Conservation (phyloP, 2,888 invertebrate genomes). For the Tetragnatha montana region DNA sequence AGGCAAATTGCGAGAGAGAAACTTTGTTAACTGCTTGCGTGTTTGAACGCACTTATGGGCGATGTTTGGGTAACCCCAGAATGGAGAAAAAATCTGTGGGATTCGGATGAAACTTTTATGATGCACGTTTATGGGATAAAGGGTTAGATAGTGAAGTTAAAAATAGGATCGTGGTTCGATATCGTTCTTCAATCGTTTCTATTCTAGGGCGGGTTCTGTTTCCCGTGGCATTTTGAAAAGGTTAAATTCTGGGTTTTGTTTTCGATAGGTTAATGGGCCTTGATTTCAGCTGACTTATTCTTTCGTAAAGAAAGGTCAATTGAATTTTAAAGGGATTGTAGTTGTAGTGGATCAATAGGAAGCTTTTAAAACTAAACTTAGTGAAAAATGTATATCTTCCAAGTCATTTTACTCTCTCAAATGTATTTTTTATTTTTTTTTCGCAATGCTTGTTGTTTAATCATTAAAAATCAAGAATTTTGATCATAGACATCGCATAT, state of each 20-base stretch:
- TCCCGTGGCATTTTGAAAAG: not conserved
- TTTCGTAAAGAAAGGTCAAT: too few species aligned
- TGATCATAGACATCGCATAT: too few species aligned
- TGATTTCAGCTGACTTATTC: too few species aligned
- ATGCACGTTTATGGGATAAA: slow-evolving; percentile 5
- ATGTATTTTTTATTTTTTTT: too few species aligned
- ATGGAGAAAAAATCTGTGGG: not conserved
- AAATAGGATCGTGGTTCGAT: not conserved
- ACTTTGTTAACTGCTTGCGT: slow-evolving; percentile 31
- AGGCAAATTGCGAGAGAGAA: slow-evolving; percentile 5
- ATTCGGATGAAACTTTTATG: slow-evolving; percentile 18
- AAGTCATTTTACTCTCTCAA: too few species aligned
- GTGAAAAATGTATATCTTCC: too few species aligned
- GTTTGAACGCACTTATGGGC: slow-evolving; percentile 19
- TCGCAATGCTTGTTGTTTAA: too few species aligned
- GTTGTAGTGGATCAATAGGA: too few species aligned
- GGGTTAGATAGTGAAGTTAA: not conserved
- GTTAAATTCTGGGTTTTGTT: not conserved
- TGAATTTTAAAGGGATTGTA: too few species aligned
- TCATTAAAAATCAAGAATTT: too few species aligned
- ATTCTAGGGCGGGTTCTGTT: not conserved
- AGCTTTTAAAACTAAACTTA: too few species aligned
- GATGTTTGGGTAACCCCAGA: slow-evolving; percentile 10
- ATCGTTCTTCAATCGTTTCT: not conserved
- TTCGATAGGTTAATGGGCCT: not conserved